Evolutionary conservation across 2,113 vertebrate species (phyloP), one percentile per base, ranked within the genome.

Genomic region (Xyliphius kryptos): DNA sequence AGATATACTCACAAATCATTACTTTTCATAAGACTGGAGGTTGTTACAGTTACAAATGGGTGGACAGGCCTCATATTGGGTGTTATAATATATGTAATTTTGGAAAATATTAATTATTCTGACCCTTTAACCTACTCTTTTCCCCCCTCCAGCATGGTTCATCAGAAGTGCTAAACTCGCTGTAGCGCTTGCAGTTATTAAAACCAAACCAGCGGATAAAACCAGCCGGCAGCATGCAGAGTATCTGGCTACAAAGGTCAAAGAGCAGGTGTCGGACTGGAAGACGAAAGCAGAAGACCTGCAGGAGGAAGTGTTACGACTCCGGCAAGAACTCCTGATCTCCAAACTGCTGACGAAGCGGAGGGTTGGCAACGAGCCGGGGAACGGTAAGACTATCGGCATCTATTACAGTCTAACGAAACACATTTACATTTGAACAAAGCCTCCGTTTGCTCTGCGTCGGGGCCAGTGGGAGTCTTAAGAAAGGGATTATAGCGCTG

Each of bases 181-280:
- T 1, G n/a, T 91, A 67, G 92, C 93, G 1, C 74, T 92, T 77
- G 91, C 89, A 2, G 70, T 97, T 59, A 91, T 97, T 59, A 89
- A 55, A 67, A 86, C 71, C 64, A 89, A 76, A 51, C 92, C 94
- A 3, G 38, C 79, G 14, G 87, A 81, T 7, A 80, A 67, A 79
- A 92, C 79, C 58, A 86, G 84, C 72, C 84, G 81, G 73, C 72
- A 88, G 68, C 74, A 89, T 1, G 70, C 83, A 0, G 82, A 91
- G 48, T 56, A 82, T 8, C 74, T 94, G 68, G 82, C 85, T 7
- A 56, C 50, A 55, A n/a, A 52, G 41, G 26, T 91, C 51, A 80
- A 67, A 0, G 11, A 66, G 32, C 72, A 54, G 56, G 81, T 90
- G 38, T 77, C 68, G 12, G 61, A 68, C 26, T 88, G 86, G 86